Percentiles rank a stretch among this genome's conserved stretches.
phyloP scores from a whole-genome alignment of 2,888 invertebrate species.

The Noctua janthe region DNA sequence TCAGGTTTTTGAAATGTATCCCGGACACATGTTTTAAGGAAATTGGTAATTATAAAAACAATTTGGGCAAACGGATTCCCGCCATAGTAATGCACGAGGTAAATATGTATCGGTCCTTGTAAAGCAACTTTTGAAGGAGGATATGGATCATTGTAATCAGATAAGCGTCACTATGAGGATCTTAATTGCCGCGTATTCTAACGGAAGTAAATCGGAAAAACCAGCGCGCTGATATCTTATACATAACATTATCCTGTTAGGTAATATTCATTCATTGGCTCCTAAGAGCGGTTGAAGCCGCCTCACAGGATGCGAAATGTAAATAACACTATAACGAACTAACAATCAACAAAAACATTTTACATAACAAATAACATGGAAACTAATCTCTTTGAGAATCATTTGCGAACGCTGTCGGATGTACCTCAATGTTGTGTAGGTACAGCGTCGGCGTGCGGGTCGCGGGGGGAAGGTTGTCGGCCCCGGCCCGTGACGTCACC shows the following conservation, averaged over 20 bases:
- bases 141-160: not conserved
- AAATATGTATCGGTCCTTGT: not conserved
- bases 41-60: not conserved
- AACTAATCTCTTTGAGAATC: slow-evolving; percentile 70
- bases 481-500: slow-evolving; percentile 89
- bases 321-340: slow-evolving; percentile 41
- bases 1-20: not conserved
- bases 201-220: slow-evolving; percentile 34
- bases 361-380: slow-evolving; percentile 62
- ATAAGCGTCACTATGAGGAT: not conserved
- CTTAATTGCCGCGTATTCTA: not conserved
- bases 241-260: slow-evolving; percentile 50
- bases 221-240: slow-evolving; percentile 26
- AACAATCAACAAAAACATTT: slow-evolving; percentile 47
- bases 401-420: slow-evolving; percentile 73
- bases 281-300: slow-evolving; percentile 8
- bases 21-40: too few species aligned
- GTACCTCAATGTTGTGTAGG: slow-evolving; percentile 70
- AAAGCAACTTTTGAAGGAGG: not conserved
- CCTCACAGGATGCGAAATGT: slow-evolving; percentile 51
- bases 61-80: slow-evolving; percentile 19
- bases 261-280: slow-evolving; percentile 32
- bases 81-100: slow-evolving; percentile 26
- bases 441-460: slow-evolving; percentile 67
- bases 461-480: slow-evolving; percentile 87